Evolutionary conservation across 2,113 vertebrate species (phyloP), one percentile per base, ranked within the genome.

Genomic region (Cranoglanis bouderius): DNA sequence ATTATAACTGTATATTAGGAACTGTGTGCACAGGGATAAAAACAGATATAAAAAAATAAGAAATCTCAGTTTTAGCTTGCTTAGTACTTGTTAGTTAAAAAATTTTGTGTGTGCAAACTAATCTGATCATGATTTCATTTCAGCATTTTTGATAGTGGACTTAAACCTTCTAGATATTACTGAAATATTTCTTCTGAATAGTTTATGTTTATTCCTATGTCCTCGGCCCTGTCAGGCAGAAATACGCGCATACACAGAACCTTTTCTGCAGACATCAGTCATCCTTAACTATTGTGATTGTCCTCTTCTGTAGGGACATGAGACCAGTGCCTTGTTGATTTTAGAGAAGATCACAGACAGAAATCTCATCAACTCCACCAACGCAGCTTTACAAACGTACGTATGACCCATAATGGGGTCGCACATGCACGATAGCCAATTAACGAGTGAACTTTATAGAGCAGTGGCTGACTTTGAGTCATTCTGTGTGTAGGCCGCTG

Each of bases 291-390:
- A 21, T 24, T 53, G 7, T 38, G 32, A 38, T 57, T 82, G 32
- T 82, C 10, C 19, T 59, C 55, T 29, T 83, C 38, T 93, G 87
- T 92, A 99, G 98, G 98, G 98, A 94, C 98, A 99, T 97, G 98
- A 99, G 98, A 99, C 98, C 95, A 99, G 98, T 99, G 98, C 98
- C 97, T 99, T 99, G 97, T 98, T 99, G 97, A 99, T 99, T 96
- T 94, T 99, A 95, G 98, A 99, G 95, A 99, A 99, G 96, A 98
- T 99, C 94, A 95, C 95, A 9, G 98, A 99, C 92, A 95, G 97
- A 96, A 99, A 99, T 96, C 97, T 99, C 96, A 99, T 99, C 94
- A 99, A 99, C 59, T 97, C 98, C 92, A 99, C 98, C 90, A 99
- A 99, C 1, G 94, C 98, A 95, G 97, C 97, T 95, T 97, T 99